Evolutionary conservation across 2,888 invertebrate genomes (phyloP).

Genomic region (Phoronis australis): DNA sequence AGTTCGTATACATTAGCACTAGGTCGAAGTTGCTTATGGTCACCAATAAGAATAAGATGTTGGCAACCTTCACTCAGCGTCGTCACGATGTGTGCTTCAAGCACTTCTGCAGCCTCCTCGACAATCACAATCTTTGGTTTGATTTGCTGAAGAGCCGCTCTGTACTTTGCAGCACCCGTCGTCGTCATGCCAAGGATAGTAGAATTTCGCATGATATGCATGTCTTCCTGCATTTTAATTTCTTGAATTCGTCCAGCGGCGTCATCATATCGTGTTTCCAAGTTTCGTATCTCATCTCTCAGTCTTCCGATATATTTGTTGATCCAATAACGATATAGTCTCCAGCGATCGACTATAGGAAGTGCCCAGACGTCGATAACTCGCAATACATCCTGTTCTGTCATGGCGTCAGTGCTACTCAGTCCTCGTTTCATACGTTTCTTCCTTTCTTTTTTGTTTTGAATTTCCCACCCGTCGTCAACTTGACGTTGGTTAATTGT

Average conservation of each 20-base stretch:
- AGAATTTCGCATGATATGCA: slow-evolving; percentile 22
- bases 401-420: slow-evolving; percentile 22
- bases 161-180: slow-evolving; percentile 43
- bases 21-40: slow-evolving; percentile 77
- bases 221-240: slow-evolving; percentile 23
- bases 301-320: slow-evolving; percentile 15
- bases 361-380: slow-evolving; percentile 31
- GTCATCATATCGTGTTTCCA: slow-evolving; percentile 17
- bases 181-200: slow-evolving; percentile 48
- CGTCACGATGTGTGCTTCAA: slow-evolving; percentile 78
- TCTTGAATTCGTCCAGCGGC: slow-evolving; percentile 16
- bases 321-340: slow-evolving; percentile 52
- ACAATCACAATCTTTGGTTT: slow-evolving; percentile 57
- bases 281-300: slow-evolving; percentile 9
- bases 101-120: slow-evolving; percentile 84
- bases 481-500: too few relatives aligned
- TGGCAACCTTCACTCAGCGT: slow-evolving; percentile 68
- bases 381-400: slow-evolving; percentile 19
- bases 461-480: too few relatives aligned
- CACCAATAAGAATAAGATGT: slow-evolving; percentile 79
- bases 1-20: slow-evolving; percentile 66
- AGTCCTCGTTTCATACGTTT: slow-evolving; percentile 15
- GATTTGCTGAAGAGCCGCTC: slow-evolving; percentile 34
- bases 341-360: slow-evolving; percentile 51
- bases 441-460: slow-evolving; percentile 11